Conservation (phyloP, 2,797 vertebrate genomes). For the Selene dorsalis region DNA sequence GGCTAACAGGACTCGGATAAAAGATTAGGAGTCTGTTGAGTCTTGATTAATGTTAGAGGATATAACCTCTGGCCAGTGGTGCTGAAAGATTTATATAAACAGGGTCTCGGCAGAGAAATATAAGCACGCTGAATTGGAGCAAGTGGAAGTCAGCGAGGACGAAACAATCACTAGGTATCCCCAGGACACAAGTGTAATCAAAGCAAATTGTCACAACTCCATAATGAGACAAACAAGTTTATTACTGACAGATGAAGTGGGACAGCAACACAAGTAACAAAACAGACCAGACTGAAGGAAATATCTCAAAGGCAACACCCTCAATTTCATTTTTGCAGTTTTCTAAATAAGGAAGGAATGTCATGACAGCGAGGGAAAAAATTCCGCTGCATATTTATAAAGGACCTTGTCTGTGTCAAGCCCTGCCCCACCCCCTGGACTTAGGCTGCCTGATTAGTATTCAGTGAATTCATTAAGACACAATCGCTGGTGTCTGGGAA, state of each 20-base stretch:
- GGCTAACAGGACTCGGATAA: conserved; percentile 74
- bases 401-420: conserved; percentile 62
- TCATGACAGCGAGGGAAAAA: conserved; percentile 30
- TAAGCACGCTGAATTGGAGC: conserved; percentile 38
- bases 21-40: conserved; percentile 78
- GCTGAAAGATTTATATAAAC: conserved; percentile 72
- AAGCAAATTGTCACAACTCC: conserved; percentile 55
- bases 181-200: conserved; percentile 48
- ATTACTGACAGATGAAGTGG: conserved; percentile 46
- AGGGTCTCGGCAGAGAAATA: conserved; percentile 45
- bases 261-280: neutral
- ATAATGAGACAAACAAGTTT: conserved; percentile 61
- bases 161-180: conserved; percentile 55
- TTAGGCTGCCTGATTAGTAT: conserved; percentile 83
- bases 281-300: conserved; percentile 7
- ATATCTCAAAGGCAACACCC: conserved; percentile 30
- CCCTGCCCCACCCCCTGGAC: conserved; percentile 76
- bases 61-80: conserved; percentile 72
- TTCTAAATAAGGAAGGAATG: conserved; percentile 43
- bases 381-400: conserved; percentile 69
- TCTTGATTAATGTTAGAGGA: conserved; percentile 77
- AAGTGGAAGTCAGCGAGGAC: conserved; percentile 45
- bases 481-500: conserved; percentile 81
- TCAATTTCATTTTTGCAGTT: conserved; percentile 34
- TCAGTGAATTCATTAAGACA: conserved; percentile 84